Conservation (phyloP, 2,888 invertebrate species). For the Girardia tigrina region DNA sequence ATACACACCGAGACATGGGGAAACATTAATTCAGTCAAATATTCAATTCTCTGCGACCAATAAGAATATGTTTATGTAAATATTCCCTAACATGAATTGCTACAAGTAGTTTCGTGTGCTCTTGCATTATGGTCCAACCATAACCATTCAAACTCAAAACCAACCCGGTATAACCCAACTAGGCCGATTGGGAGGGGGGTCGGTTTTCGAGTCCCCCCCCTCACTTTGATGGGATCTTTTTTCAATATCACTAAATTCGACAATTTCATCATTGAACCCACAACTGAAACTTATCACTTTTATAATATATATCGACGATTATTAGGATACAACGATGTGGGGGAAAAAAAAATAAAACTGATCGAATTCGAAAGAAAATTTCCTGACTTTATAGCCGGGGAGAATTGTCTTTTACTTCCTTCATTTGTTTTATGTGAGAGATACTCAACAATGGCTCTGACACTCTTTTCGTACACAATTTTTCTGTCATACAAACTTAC, state of each 20-base stretch:
- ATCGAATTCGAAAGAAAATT: not conserved
- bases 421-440: not conserved
- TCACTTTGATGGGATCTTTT: not conserved
- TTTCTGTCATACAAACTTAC: constrained; percentile 17
- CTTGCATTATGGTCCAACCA: no score
- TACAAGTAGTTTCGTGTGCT: not conserved
- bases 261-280: not conserved
- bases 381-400: not conserved
- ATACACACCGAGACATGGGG: not conserved
- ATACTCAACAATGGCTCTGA: constrained; percentile 23
- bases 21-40: not conserved
- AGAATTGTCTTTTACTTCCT: constrained; percentile 20
- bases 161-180: no score
- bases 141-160: no score
- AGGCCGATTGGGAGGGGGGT: no score
- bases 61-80: constrained; percentile 6
- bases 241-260: not conserved
- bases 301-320: constrained; percentile 9
- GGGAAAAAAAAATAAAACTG: not conserved
- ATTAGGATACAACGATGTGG: not conserved
- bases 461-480: constrained; percentile 19
- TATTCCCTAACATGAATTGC: constrained; percentile 1
- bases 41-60: not conserved
- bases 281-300: constrained; percentile 3
- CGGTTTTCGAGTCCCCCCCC: not conserved